Conservation (phyloP, 2,888 invertebrate genomes). For the Pseudeuparius sepicola region DNA sequence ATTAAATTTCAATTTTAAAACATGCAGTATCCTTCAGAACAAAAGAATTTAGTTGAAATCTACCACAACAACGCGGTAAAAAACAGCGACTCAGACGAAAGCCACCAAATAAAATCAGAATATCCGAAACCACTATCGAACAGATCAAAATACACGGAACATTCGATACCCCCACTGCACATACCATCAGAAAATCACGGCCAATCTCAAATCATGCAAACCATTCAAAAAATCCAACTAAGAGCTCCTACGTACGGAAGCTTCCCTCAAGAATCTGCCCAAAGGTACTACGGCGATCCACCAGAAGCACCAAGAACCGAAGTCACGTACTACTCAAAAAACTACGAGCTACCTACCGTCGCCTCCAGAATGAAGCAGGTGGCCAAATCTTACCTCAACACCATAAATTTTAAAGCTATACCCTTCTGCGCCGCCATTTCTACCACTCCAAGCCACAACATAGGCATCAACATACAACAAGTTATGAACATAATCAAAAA, state of each 20-base stretch:
- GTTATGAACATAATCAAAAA: slow-evolving; percentile 38
- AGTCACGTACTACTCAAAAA: slow-evolving; percentile 26
- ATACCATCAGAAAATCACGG: neutral
- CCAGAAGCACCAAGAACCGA: slow-evolving; percentile 25
- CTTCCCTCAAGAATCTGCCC: slow-evolving; percentile 7
- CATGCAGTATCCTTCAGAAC: too few species aligned
- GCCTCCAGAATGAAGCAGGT: slow-evolving; percentile 56
- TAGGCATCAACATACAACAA: slow-evolving; percentile 56
- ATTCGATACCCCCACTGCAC: neutral
- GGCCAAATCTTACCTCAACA: slow-evolving; percentile 44
- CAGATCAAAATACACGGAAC: neutral
- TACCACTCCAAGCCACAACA: slow-evolving; percentile 52
- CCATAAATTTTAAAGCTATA: slow-evolving; percentile 38
- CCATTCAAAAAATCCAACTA: slow-evolving; percentile 1
- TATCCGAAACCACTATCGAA: too few species aligned
- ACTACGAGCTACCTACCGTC: slow-evolving; percentile 54
- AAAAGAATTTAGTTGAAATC: slow-evolving; percentile 36
- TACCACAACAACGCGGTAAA: slow-evolving; percentile 37
- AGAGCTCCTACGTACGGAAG: too few species aligned
- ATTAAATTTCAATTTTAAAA: too few species aligned
- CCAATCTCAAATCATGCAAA: neutral
- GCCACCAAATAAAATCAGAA: slow-evolving; percentile 22
- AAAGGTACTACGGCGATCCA: slow-evolving; percentile 20
- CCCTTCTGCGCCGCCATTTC: slow-evolving; percentile 54
- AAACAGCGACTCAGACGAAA: slow-evolving; percentile 34